Percentiles rank a stretch among this genome's conserved stretches.
phyloP scores from a whole-genome alignment of 1,140 invertebrate genomes.

The Saccostrea echinata region DNA sequence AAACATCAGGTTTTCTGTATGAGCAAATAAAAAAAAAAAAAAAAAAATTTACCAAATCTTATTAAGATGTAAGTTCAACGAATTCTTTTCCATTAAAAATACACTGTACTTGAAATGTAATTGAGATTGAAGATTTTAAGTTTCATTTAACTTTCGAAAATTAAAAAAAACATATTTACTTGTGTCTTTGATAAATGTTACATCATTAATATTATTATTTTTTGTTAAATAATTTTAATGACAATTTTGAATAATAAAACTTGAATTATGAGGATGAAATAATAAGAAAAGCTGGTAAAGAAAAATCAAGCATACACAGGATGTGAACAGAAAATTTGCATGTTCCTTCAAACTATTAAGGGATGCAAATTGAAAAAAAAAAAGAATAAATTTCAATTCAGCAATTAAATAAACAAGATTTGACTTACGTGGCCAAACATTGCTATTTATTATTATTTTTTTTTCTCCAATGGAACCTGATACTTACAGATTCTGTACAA shows the following conservation, averaged over 20 bases:
- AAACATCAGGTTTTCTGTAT: not conserved
- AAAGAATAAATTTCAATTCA: constrained; percentile 28
- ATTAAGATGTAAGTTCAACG: not conserved
- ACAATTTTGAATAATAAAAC: not conserved
- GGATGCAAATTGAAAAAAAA: constrained; percentile 23
- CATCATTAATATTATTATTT: no score
- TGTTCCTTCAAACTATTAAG: not conserved
- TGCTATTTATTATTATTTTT: not conserved
- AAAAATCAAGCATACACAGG: constrained; percentile 13
- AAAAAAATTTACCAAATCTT: not conserved
- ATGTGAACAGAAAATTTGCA: constrained; percentile 25
- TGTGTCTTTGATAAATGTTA: no score
- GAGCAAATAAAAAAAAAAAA: not conserved
- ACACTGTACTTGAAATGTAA: no score
- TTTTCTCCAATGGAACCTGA: not conserved
- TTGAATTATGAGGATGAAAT: constrained; percentile 30
- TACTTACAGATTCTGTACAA: constrained; percentile 24
- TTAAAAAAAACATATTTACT: not conserved
- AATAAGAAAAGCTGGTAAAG: constrained; percentile 17
- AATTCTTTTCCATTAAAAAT: no score
- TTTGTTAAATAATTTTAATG: not conserved
- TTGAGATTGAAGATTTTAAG: no score
- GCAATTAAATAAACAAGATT: constrained; percentile 29
- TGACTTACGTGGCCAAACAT: constrained; percentile 28
- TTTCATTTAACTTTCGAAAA: not conserved